Percentiles rank a stretch among this genome's conserved stretches.
phyloP scores from a whole-genome alignment of 1,140 invertebrate species.

The Scaptomyza montana region DNA sequence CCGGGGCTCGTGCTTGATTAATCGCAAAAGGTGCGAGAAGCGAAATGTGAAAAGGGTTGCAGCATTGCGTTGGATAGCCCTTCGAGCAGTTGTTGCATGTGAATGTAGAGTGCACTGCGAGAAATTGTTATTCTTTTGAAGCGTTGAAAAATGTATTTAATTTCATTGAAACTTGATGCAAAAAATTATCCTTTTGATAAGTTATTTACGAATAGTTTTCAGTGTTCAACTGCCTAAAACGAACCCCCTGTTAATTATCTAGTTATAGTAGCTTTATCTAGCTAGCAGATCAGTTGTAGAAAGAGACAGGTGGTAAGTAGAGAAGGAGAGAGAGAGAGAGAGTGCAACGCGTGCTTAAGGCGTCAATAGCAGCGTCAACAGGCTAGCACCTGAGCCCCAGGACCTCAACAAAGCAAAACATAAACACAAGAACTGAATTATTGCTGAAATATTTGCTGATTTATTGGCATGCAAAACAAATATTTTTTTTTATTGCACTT shows the following conservation, averaged over 20 bases:
- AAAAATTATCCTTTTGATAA: too few relatives aligned
- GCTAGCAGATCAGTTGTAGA: background rate
- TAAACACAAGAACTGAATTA: slow-evolving; percentile 59
- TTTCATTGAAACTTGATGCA: too few relatives aligned
- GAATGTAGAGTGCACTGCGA: slow-evolving; percentile 17
- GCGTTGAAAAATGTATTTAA: too few relatives aligned
- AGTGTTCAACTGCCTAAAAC: slow-evolving; percentile 1
- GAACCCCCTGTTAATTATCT: slow-evolving; percentile 57
- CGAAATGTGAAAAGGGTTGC: slow-evolving; percentile 36
- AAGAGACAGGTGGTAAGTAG: background rate
- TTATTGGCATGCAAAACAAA: slow-evolving; percentile 54
- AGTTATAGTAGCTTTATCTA: slow-evolving; percentile 37
- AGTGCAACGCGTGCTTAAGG: slow-evolving; percentile 62
- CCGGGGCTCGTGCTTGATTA: slow-evolving; percentile 56
- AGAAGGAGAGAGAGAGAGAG: background rate
- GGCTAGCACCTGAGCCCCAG: slow-evolving; percentile 66
- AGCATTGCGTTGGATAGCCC: slow-evolving; percentile 13
- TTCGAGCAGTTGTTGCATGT: slow-evolving; percentile 36
- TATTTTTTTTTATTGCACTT: slow-evolving; percentile 44
- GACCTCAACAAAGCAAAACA: slow-evolving; percentile 9
- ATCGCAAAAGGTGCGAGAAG: slow-evolving; percentile 52
- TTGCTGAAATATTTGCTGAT: slow-evolving; percentile 80
- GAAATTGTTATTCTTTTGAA: too few relatives aligned
- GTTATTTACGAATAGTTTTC: background rate
- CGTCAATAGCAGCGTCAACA: slow-evolving; percentile 81